Percentiles rank a stretch among this genome's conserved stretches.
Conservation (phyloP, 1,140 invertebrate species). For the Drepana arcuata region DNA sequence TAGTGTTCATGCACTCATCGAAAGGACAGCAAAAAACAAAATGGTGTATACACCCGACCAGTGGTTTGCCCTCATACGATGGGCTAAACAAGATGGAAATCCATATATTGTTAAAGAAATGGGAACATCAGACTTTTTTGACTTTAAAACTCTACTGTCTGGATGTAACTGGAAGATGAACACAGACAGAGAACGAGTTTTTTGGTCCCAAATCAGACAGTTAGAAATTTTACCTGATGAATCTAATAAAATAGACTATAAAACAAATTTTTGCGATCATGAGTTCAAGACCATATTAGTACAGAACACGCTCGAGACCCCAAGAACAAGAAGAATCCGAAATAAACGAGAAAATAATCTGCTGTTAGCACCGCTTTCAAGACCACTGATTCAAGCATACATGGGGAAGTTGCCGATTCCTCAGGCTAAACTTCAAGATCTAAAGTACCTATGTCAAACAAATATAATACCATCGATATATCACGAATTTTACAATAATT, state of each 20-base stretch:
- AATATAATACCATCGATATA: constrained; percentile 2
- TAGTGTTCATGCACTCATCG: constrained; percentile 37
- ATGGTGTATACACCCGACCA: constrained; percentile 28
- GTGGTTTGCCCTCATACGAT: constrained; percentile 28
- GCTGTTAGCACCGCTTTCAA: constrained; percentile 3
- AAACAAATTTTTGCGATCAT: constrained; percentile 6
- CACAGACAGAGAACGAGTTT: constrained; percentile 6
- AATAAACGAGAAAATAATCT: constrained; percentile 1
- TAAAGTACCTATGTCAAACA: constrained; percentile 2
- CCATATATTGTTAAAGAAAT: constrained; percentile 24
- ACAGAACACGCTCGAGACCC: constrained; percentile 3
- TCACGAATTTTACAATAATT: constrained; percentile 1
- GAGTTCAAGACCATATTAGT: constrained; percentile 5
- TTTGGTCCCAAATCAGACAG: constrained; percentile 7
- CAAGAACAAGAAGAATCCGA: constrained; percentile 5
- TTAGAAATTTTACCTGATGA: constrained; percentile 2
- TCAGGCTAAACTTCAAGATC: constrained; percentile 6
- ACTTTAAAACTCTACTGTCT: constrained; percentile 21
- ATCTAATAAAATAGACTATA: constrained; percentile 2
- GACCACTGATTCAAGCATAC: constrained; percentile 5
- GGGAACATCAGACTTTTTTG: constrained; percentile 16
- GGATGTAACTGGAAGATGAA: constrained; percentile 6
- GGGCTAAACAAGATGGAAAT: constrained; percentile 20
- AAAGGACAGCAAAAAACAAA: constrained; percentile 23
- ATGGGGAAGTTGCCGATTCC: constrained; percentile 5